A percentile compares a stretch with the other conserved stretches of the same genome.
Evolutionary conservation across 2,888 invertebrate species (phyloP).

Genomic region (Macrosoma leucophasiata): DNA sequence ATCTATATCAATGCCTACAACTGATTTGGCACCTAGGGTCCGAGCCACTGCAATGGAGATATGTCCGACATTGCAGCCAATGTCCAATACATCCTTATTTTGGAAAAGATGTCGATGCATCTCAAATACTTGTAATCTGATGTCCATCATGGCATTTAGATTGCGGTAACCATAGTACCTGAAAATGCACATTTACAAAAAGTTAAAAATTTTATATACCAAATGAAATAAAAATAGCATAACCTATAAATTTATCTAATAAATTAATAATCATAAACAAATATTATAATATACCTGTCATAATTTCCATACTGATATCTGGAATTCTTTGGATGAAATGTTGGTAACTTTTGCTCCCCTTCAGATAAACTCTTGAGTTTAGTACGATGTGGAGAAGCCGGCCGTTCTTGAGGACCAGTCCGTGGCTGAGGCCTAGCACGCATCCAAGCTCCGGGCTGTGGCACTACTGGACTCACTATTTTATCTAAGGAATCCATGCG

Average conservation of each 20-base stretch:
- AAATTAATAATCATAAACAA: not conserved
- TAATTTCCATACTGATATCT: constrained; percentile 97
- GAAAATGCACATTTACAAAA: constrained; percentile 34
- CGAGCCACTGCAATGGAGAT: constrained; percentile 93
- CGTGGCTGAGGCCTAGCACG: constrained; percentile 61
- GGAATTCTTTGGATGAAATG: constrained; percentile 84
- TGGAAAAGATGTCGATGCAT: constrained; percentile 88
- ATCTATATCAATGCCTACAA: constrained; percentile 97
- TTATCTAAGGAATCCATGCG: constrained; percentile 87
- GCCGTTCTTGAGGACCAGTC: constrained; percentile 56
- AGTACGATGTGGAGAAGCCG: constrained; percentile 61
- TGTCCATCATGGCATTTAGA: constrained; percentile 86
- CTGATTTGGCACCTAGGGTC: constrained; percentile 88
- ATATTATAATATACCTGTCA: constrained; percentile 76
- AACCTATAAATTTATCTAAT: not conserved
- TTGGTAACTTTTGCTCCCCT: constrained; percentile 71
- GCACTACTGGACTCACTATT: constrained; percentile 94
- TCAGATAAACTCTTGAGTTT: constrained; percentile 49
- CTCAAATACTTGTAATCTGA: constrained; percentile 87
- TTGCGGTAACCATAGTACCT: constrained; percentile 97
- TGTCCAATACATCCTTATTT: constrained; percentile 94
- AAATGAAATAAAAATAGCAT: not conserved
- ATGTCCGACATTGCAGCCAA: constrained; percentile 98
- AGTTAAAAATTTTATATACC: constrained; percentile 6
- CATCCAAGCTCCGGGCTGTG: constrained; percentile 92